Percentiles rank a stretch among this genome's conserved stretches.
Evolutionary conservation across 2,113 vertebrate species (phyloP).

Genomic region (Poeciliopsis retropinna): DNA sequence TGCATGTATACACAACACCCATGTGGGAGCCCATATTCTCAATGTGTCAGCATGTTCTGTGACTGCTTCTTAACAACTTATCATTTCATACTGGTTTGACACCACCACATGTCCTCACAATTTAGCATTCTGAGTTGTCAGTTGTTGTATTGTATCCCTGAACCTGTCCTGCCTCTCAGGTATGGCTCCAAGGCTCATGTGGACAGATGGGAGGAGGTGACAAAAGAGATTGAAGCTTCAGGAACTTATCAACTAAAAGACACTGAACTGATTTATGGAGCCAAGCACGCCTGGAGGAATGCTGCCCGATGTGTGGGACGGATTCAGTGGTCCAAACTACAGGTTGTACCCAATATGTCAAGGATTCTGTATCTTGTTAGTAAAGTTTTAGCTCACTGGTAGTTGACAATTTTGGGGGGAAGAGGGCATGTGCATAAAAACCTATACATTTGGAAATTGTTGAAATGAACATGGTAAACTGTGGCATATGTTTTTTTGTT

Average conservation of each 20-base stretch:
- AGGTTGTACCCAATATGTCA: constrained; percentile 78
- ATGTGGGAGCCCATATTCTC: neutral
- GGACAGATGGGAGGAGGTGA: constrained; percentile 93
- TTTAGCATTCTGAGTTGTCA: neutral
- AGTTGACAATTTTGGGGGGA: neutral
- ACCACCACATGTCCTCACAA: neutral
- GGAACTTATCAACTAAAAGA: constrained; percentile 94
- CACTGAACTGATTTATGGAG: constrained; percentile 95
- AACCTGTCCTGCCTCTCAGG: constrained; percentile 66
- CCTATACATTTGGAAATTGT: neutral
- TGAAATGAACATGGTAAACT: too few species aligned
- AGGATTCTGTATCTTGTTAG: neutral
- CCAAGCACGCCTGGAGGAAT: constrained; percentile 96
- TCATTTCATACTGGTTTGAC: neutral
- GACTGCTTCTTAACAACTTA: neutral
- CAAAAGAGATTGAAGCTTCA: constrained; percentile 88
- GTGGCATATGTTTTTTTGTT: too few species aligned
- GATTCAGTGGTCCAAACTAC: constrained; percentile 99
- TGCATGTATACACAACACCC: neutral
- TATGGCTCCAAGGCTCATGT: constrained; percentile 92
- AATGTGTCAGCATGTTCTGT: constrained; percentile 1
- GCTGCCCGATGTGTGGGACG: constrained; percentile 94
- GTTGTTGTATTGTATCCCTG: neutral
- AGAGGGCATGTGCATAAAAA: too few species aligned
- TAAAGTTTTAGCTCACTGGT: neutral